These are phyloP conservation scores for Etheostoma cragini DNA, from an alignment of 2,113 vertebrate genomes.

Conservation along the genomic window DNA sequence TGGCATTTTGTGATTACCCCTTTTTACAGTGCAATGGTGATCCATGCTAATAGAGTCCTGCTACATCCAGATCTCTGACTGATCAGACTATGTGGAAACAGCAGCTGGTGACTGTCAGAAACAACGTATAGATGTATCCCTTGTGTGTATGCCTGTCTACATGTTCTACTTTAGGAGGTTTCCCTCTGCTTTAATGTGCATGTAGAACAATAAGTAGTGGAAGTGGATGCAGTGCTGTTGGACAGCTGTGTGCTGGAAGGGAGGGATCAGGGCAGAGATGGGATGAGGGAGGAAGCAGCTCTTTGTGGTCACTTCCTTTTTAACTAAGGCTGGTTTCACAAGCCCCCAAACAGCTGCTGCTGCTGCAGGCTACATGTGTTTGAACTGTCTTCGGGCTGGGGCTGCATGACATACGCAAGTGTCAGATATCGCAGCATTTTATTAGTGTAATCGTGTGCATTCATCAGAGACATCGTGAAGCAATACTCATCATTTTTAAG, in stretches of 20 bases:
- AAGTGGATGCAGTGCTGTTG: constrained; percentile 68
- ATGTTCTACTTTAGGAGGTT: constrained; percentile 29
- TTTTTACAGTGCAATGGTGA: constrained; percentile 9
- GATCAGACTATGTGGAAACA: constrained; percentile 27
- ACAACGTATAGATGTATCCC: constrained; percentile 9
- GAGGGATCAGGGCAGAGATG: constrained; percentile 75
- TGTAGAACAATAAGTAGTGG: constrained; percentile 74
- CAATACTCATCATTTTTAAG: not conserved
- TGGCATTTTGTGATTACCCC: constrained; percentile 22
- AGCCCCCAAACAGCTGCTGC: constrained; percentile 80
- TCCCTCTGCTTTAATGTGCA: constrained; percentile 50
- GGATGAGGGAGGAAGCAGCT: constrained; percentile 81
- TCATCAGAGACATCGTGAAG: not conserved
- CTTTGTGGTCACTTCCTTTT: constrained; percentile 82
- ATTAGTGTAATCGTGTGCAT: not conserved
- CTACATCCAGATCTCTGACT: constrained; percentile 19
- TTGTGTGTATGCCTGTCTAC: constrained; percentile 17
- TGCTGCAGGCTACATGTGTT: constrained; percentile 65
- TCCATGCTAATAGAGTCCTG: constrained; percentile 12
- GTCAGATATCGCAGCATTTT: constrained; percentile 1
- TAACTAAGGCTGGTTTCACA: constrained; percentile 61
- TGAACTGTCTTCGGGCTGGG: constrained; percentile 13
- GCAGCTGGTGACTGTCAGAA: constrained; percentile 9
- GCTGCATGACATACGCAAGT: constrained; percentile 4
- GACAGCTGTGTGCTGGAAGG: constrained; percentile 80